Evolutionary conservation across 2,113 vertebrate genomes (phyloP).

Genomic region (Hydropotes inermis): DNA sequence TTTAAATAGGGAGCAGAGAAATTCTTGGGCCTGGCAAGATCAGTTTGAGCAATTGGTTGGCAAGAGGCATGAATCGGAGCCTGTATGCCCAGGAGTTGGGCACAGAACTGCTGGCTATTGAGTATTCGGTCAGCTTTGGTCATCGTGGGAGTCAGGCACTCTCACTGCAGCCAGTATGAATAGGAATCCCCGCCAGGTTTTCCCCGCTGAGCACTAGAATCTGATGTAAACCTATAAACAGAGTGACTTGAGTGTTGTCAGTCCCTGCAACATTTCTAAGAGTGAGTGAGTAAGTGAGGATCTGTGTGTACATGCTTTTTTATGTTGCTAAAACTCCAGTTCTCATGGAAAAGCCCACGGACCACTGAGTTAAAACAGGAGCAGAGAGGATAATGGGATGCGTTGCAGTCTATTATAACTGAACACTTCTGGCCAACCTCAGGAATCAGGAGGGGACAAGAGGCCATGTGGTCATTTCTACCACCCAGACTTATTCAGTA

Average conservation of each 20-base stretch:
- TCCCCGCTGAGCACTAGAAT: neutral
- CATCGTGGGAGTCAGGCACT: neutral
- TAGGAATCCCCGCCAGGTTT: neutral
- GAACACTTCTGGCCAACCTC: neutral
- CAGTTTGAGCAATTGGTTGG: neutral
- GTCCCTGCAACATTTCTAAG: neutral
- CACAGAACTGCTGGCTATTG: neutral
- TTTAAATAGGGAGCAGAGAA: neutral
- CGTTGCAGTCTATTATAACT: neutral
- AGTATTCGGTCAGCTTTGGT: neutral
- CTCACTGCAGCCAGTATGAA: accelerated
- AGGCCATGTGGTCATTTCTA: neutral
- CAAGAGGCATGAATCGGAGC: neutral
- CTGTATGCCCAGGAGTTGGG: accelerated
- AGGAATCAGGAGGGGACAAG: neutral
- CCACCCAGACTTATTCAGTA: neutral
- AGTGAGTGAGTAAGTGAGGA: neutral
- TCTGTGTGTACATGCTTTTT: neutral
- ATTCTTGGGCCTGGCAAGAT: neutral
- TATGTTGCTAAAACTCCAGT: neutral
- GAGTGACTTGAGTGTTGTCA: neutral
- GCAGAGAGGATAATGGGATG: neutral
- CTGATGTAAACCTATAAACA: neutral
- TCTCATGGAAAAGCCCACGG: neutral
- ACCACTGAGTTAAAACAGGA: neutral